These are phyloP conservation scores for Antheraea pernyi DNA, from an alignment of 1,140 invertebrate species.

Conservation along the genomic window DNA sequence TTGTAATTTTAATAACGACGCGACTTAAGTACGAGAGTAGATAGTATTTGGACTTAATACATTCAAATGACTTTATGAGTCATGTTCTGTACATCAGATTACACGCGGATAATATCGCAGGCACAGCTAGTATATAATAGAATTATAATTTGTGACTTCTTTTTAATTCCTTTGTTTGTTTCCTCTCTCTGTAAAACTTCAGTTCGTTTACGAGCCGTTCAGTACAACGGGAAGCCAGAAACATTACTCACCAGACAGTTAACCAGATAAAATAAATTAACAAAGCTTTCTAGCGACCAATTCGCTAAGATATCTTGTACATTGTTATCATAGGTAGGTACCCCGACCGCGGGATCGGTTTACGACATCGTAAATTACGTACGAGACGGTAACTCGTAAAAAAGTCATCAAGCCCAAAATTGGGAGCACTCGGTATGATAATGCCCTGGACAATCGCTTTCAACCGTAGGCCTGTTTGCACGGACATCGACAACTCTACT, in stretches of 20 bases:
- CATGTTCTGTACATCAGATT: too few relatives aligned
- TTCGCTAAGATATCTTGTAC: slow-evolving; percentile 16
- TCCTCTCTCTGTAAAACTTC: too few relatives aligned
- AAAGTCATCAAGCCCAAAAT: slow-evolving; percentile 64
- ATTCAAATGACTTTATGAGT: too few relatives aligned
- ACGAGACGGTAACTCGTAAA: slow-evolving; percentile 57
- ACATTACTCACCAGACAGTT: background rate
- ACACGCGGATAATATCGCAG: too few relatives aligned
- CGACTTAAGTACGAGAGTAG: too few relatives aligned
- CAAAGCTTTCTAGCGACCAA: slow-evolving; percentile 1
- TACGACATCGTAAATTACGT: slow-evolving; percentile 48
- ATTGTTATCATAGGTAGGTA: slow-evolving; percentile 35
- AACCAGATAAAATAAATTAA: slow-evolving; percentile 1
- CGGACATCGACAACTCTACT: too few relatives aligned
- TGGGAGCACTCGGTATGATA: slow-evolving; percentile 60
- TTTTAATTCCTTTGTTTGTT: too few relatives aligned
- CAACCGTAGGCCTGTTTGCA: background rate
- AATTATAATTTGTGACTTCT: too few relatives aligned
- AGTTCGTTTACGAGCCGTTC: background rate
- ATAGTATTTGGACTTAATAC: too few relatives aligned
- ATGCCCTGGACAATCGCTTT: slow-evolving; percentile 46
- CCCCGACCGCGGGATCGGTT: slow-evolving; percentile 23
- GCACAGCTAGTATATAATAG: too few relatives aligned
- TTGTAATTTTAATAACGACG: too few relatives aligned
- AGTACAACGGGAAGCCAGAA: background rate